Base-by-base conservation (phyloP, 2,113 vertebrate species). In the Salminus brasiliensis region DNA sequence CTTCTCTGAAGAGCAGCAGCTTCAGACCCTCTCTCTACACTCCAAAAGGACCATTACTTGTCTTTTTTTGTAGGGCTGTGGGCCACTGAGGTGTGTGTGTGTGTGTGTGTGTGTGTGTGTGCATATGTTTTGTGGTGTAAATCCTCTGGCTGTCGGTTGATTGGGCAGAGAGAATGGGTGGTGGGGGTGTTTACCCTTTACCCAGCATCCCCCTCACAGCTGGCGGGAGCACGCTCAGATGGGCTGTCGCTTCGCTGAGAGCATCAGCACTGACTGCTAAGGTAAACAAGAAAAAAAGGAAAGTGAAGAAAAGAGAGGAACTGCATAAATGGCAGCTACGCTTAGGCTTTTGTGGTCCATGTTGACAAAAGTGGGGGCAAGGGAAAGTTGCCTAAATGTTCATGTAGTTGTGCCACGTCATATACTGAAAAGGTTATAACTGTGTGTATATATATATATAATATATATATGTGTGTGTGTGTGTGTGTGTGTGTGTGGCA, bases 141-240 rank as follows among this genome's bases (percentile, higher is more conserved):
- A 96, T 97, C 95, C 94, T 92, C 92, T 93, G 90, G 81, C 88
- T 89, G 88, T 84, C 89, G 93, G 92, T 94, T 93, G 92, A 94
- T 91, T 92, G 93, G 91, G 90, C 94, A 94, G 88, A 89, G 89
- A 95, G 94, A 96, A 96, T 95, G 91, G 91, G 91, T 87, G 87
- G 91, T 91, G 92, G 90, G 90, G 78, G 87, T 94, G 94, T 95
- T 95, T 95, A 94, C 95, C 93, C 93, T 93, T 94, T 93, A 95
- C 89, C 94, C 93, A 93, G 90, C 86, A 90, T 92, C 90, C 94
- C 93, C 77, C 84, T 91, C 91, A 86, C 94, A 93, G 92, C 92
- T 87, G 92, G 85, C 88, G 76, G 69, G 86, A 88, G 89, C 91
- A 92, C 89, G 90, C 93, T 95, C 91, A 95, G 91, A 93, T 93